A percentile compares a stretch with the other conserved stretches of the same genome.
Evolutionary conservation across 2,113 vertebrate species (phyloP).

Genomic region (Labeo rohita): DNA sequence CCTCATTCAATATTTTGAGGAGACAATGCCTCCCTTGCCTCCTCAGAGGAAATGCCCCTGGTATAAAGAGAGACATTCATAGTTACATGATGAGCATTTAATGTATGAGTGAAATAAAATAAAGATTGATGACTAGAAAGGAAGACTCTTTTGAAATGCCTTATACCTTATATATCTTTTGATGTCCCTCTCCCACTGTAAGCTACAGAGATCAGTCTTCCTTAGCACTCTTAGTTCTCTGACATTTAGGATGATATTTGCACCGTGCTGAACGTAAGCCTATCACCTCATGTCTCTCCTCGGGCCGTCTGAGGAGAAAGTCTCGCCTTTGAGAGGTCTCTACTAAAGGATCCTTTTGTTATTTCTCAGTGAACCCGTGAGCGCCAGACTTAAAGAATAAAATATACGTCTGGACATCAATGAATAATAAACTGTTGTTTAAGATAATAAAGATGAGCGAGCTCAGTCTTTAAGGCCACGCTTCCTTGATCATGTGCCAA

Average conservation of each 20-base stretch:
- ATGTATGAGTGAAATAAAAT: neutral
- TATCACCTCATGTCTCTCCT: slow-evolving; percentile 29
- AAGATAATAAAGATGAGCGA: slow-evolving; percentile 29
- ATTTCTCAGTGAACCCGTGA: neutral
- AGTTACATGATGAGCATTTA: neutral
- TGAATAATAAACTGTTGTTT: slow-evolving; percentile 50
- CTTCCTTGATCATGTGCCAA: slow-evolving; percentile 37
- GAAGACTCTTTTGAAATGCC: neutral
- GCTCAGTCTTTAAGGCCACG: neutral
- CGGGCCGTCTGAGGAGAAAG: slow-evolving; percentile 30
- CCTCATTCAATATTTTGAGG: too few relatives aligned
- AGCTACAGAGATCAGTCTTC: slow-evolving; percentile 1
- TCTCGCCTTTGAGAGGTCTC: slow-evolving; percentile 17
- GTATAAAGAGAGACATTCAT: neutral
- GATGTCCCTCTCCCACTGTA: slow-evolving; percentile 7
- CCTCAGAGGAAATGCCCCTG: too few relatives aligned
- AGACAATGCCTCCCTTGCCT: too few relatives aligned
- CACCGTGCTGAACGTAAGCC: neutral
- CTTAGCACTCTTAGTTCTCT: slow-evolving; percentile 3
- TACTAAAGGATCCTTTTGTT: slow-evolving; percentile 37
- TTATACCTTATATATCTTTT: neutral
- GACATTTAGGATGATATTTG: slow-evolving; percentile 48
- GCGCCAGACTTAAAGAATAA: slow-evolving; percentile 28
- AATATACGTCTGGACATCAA: slow-evolving; percentile 36
- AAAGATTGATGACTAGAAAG: neutral